phyloP scores from a whole-genome alignment of 53 echinoderm and acorn worm genomes.

The Echinometra lucunter region DNA sequence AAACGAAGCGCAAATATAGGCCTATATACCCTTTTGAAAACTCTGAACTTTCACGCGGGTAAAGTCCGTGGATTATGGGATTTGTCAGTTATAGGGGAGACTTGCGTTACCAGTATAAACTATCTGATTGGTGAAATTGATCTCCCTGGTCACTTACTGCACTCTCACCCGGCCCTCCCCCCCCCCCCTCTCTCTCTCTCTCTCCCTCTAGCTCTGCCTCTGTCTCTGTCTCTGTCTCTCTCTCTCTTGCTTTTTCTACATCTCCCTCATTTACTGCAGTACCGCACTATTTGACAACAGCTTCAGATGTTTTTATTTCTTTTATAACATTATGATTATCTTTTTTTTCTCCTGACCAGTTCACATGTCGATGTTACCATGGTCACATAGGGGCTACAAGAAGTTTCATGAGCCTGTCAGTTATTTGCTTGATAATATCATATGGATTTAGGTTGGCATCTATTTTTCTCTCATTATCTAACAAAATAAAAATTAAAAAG shows the following conservation, averaged over 20 bases:
- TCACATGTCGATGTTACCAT: not conserved
- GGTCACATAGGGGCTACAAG: not conserved
- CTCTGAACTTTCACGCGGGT: not conserved
- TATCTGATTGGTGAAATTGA: conserved; percentile 39
- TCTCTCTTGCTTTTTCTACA: not conserved
- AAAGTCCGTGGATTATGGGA: conserved; percentile 2
- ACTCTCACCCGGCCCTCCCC: not conserved
- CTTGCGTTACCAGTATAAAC: not conserved
- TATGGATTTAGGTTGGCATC: not conserved
- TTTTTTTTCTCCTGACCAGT: not conserved
- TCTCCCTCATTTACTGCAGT: not conserved
- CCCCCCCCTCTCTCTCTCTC: not conserved
- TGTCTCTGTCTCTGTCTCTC: not conserved
- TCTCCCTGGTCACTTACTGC: not conserved
- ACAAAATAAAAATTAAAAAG: too few relatives aligned
- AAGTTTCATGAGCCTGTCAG: not conserved
- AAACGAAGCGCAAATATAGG: not conserved
- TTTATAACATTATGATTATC: not conserved
- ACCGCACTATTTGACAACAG: not conserved
- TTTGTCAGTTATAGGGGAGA: not conserved
- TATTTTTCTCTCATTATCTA: not conserved
- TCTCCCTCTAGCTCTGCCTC: not conserved
- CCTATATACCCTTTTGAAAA: not conserved
- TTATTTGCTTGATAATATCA: not conserved
- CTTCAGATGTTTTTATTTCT: not conserved